Evolutionary conservation across 2,888 invertebrate species (phyloP), one percentile per base, ranked within the genome.

Genomic region (Salticus scenicus): DNA sequence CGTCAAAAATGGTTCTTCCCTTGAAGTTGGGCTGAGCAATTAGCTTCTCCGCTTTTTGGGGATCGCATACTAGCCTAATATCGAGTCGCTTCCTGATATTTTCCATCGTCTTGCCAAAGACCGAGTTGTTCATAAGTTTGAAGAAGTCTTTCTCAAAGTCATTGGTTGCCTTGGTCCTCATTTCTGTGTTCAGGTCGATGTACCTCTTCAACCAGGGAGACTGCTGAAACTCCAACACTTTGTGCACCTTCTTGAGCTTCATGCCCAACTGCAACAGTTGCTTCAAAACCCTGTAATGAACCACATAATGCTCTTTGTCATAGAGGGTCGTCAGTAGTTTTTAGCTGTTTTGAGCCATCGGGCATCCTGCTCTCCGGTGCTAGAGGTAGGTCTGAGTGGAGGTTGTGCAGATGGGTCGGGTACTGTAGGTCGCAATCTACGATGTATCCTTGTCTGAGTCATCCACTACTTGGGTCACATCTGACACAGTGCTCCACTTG

Each of bases 101-200:
- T 82, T 90, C 89, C 89, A 91, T 90, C n/a, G 89, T 89, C 86
- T 91, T 90, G 8, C 90, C 90, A 87, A 90, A 91, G 7, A 90
- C 89, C 20, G 88, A 66, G 81, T 90, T 90, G 79, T 90, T 90
- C 89, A 90, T 89, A 7, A 90, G 77, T 83, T 90, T 90, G 73
- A 90, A 91, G 73, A 92, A 90, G 83, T 90, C 64, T 89, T 91
- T 90, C 75, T 90, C 89, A 89, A 91, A 91, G 69, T 89, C 89
- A 84, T 87, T 90, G 81, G 87, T 89, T 88, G 87, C 90, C 78
- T 88, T 79, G 89, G 88, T 89, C 24, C 83, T 69, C 33, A 31
- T 37, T 7, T 81, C 63, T 14, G 88, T 87, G 85, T 88, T 89
- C 1, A 88, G n/a, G 1, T 67, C 41, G 14, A 88, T 88, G 42